Conservation (phyloP, 2,797 vertebrate species). For the Melanotaenia nigrans region DNA sequence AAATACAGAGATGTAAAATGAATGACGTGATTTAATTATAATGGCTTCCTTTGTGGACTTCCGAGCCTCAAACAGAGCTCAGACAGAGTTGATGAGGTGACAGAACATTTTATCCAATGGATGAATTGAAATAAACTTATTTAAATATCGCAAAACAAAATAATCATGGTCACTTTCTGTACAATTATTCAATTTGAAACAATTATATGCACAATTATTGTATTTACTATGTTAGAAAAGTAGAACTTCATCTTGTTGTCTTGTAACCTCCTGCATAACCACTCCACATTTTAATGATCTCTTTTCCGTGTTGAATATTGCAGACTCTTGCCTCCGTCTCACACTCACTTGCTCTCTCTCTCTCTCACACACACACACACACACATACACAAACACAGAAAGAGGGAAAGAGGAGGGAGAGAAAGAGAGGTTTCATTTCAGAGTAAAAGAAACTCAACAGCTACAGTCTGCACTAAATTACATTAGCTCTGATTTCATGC, state of each 20-base stretch:
- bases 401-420: too few relatives aligned
- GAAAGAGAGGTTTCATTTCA: slow-evolving; percentile 57
- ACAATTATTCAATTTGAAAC: too few relatives aligned
- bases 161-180: too few relatives aligned
- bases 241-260: background rate
- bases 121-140: too few relatives aligned
- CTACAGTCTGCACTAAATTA: slow-evolving; percentile 6
- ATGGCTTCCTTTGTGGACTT: background rate
- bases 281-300: slow-evolving; percentile 24
- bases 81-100: background rate
- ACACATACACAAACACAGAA: too few relatives aligned
- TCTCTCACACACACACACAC: too few relatives aligned
- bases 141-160: too few relatives aligned
- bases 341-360: background rate
- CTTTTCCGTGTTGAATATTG: slow-evolving; percentile 6
- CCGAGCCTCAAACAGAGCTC: background rate
- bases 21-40: background rate
- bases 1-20: slow-evolving; percentile 4
- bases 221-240: background rate
- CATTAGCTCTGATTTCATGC: slow-evolving; percentile 21
- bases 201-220: background rate
- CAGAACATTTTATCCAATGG: background rate
- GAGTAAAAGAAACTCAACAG: slow-evolving; percentile 55
- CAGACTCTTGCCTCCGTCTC: background rate
- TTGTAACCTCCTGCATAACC: slow-evolving; percentile 4